Base-by-base conservation (phyloP, 2,113 vertebrate genomes). In the Cyanistes caeruleus region DNA sequence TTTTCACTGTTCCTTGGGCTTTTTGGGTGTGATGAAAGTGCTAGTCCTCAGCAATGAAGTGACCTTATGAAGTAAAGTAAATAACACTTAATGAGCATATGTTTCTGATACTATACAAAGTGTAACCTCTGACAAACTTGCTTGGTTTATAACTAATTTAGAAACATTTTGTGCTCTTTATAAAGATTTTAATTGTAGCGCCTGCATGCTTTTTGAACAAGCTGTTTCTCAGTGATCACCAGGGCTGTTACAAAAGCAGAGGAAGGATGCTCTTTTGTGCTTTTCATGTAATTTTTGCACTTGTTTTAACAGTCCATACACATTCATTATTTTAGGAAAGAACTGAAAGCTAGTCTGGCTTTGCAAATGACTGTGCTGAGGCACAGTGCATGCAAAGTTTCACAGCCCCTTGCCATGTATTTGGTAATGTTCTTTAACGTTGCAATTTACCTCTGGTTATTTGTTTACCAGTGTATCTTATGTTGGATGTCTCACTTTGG, bases 21-120 rank as follows among this genome's bases (percentile, higher is more conserved):
- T 98, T 92, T 95, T 12, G 96, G 95, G 94, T 98, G 93, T 93
- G 89, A 97, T 95, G 94, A 97, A 97, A 97, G 94, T 96, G 96
- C 87, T 96, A 95, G 96, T 95, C 75, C 95, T 97, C 93, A 97
- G 96, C 96, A 95, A 62, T 83, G 83, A 78, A 91, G 89, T 95
- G 96, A 94, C 87, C 93, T 93, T 87, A 70, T 65, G 93, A 88
- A 87, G 87, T 91, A 89, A 94, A 95, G 93, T 91, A 87, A 87
- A 72, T 94, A 89, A 74, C 76, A 53, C 75, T 90, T 93, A 96
- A 85, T 89, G 68, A 95, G 37, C 75, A 84, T 92, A 68, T 87
- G 91, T 91, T 96, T 97, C 94, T 95, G 84, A 92, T 94, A 37
- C 58, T 95, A 55, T 92, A 33, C 53, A 35, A 80, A 96, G 70